Evolutionary conservation across 2,797 vertebrate species (phyloP), one percentile per base, ranked within the genome.

Genomic region (Corythornis leucogaster): DNA sequence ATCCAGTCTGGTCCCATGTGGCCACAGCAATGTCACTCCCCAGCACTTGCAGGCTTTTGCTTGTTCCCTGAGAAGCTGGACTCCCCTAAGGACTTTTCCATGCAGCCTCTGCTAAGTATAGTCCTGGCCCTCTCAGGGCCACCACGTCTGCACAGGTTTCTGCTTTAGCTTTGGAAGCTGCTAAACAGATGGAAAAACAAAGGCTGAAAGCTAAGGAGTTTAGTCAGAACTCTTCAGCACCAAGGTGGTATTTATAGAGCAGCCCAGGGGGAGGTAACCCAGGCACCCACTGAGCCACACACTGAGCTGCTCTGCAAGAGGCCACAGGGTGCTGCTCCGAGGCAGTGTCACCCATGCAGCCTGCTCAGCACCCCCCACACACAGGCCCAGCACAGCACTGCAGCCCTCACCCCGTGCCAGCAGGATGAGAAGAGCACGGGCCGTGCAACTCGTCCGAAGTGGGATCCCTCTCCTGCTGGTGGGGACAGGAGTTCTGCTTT

Each of bases 171-270:
- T 33, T 4, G 55, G 87, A 48, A 82, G 73, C 76, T 92, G 68
- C 43, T 80, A n/a, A 68, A 24, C 48, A 63, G 82, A 51, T 40
- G 85, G 82, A 43, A 64, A 57, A 64, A 30, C 28, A 71, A 68
- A 75, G 30, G 42, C 45, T 8, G 35, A 71, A 59, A 53, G 11
- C 16, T 31, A 19, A 70, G 74, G 68, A 69, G 62, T 12, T 53
- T 19, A 93, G 87, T 55, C 48, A 55, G 59, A 70, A 19, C 0
- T 5, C 66, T 76, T 43, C 57, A 80, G 58, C 30, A 15, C 79
- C 78, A 28, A 8, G 73, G 59, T 48, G 64, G 77, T 75, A 92
- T 94, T 91, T 80, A 67, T 7, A 89, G 87, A 53, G 20, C n/a
- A 64, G 50, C 42, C 67, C 70, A 38, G 53, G 83, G 81, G 53